Evolutionary conservation across 2,113 vertebrate genomes (phyloP).

Genomic region (Xiphias gladius): DNA sequence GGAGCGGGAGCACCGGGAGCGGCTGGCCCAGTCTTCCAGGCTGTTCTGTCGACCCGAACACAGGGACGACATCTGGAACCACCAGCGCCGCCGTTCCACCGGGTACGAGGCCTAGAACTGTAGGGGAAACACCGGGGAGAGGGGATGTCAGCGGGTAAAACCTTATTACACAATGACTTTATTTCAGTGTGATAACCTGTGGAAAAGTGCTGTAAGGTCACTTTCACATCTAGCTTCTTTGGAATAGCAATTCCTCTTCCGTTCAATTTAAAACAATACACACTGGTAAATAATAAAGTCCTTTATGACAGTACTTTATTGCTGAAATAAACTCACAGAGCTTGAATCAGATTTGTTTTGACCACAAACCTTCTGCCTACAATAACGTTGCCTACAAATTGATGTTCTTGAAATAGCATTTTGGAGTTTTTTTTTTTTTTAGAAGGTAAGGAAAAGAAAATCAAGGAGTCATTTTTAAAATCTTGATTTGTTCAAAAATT

Average conservation of each 20-base stretch:
- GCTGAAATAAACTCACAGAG: too few relatives aligned
- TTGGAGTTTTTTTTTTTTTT: too few relatives aligned
- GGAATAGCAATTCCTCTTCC: too few relatives aligned
- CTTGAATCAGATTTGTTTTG: too few relatives aligned
- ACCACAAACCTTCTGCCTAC: too few relatives aligned
- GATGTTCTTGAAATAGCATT: too few relatives aligned
- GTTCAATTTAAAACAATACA: not conserved
- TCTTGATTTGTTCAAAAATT: too few relatives aligned
- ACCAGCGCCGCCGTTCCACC: slow-evolving; percentile 69
- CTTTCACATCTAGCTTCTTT: not conserved
- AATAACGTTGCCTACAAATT: too few relatives aligned
- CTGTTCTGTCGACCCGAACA: slow-evolving; percentile 80
- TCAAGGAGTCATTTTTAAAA: too few relatives aligned
- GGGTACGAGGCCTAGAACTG: slow-evolving; percentile 71
- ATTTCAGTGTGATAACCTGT: slow-evolving; percentile 45
- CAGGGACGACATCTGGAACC: slow-evolving; percentile 81
- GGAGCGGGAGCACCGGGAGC: slow-evolving; percentile 68
- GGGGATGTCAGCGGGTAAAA: slow-evolving; percentile 7
- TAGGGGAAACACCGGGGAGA: not conserved
- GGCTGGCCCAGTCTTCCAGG: slow-evolving; percentile 76
- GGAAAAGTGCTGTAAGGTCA: slow-evolving; percentile 40
- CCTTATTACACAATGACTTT: not conserved
- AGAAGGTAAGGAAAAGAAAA: too few relatives aligned
- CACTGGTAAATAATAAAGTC: too few relatives aligned
- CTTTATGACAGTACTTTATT: too few relatives aligned